Evolutionary conservation across 2,888 invertebrate genomes (phyloP), one percentile per base, ranked within the genome.

Genomic region (Drymonia ruficornis): DNA sequence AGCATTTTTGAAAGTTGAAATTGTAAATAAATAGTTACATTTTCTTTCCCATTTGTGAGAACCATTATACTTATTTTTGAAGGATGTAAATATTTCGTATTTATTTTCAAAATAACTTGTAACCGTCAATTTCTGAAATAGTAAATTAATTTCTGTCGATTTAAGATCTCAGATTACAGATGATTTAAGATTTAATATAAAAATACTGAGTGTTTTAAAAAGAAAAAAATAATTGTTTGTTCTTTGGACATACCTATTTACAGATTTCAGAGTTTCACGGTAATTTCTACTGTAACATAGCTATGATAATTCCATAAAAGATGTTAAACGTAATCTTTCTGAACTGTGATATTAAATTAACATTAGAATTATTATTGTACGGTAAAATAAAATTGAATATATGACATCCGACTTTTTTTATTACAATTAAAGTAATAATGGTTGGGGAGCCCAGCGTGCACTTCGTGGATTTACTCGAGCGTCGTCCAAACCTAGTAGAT

Each of bases 281-380:
- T 42, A 16, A 42, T 11, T 12, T 16, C 55, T 56, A 71, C 61
- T 73, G 74, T 78, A 72, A 69, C 70, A 75, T 55, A 65, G 50
- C 63, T 59, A 56, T 59, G 55, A 50, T 43, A 53, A 65, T 55
- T 63, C 56, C 55, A 60, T 65, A 57, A 73, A 70, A 68, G 64
- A 68, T 64, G 61, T 71, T 74, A 76, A 69, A 65, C 58, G 68
- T 81, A 82, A 84, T 76, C 74, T 81, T 86, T 87, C 83, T 72
- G 81, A 85, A 80, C 91, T 91, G 91, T 91, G 91, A 91, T 91
- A 91, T 84, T 90, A 88, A 79, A 72, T 82, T 86, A 89, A 87
- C 77, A 72, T 83, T 89, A 87, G 81, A 71, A 71, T 79, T 84
- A 80, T 78, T 71, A 82, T 75, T 86, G 81, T 83, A 84, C 75